A percentile compares a stretch with the other conserved stretches of the same genome.
These are phyloP conservation scores for Himalopsyche anomala DNA, from an alignment of 2,888 invertebrate genomes.

Conservation along the genomic window DNA sequence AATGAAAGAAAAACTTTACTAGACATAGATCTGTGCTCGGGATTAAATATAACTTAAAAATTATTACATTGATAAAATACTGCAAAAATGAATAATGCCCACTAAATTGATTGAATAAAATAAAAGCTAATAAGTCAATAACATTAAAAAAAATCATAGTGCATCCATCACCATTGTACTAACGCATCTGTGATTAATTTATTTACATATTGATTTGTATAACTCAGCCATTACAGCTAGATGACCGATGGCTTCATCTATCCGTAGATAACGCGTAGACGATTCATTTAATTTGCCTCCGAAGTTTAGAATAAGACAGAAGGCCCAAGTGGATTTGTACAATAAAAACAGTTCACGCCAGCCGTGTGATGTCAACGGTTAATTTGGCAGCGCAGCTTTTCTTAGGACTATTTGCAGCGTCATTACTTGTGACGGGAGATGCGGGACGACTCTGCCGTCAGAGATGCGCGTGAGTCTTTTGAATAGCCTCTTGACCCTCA, in stretches of 20 bases:
- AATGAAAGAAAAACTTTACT: too few species aligned
- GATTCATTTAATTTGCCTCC: too few species aligned
- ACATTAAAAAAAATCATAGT: not conserved
- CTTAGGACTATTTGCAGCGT: not conserved
- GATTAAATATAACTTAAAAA: too few species aligned
- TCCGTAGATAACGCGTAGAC: too few species aligned
- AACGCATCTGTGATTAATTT: not conserved
- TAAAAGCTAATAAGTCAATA: too few species aligned
- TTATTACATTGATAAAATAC: not conserved
- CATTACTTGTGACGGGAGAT: not conserved
- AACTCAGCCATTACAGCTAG: too few species aligned
- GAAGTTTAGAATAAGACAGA: not conserved
- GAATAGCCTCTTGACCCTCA: slow-evolving; percentile 80
- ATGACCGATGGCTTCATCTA: too few species aligned
- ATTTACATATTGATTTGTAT: too few species aligned
- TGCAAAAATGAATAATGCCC: slow-evolving; percentile 23
- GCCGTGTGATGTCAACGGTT: not conserved
- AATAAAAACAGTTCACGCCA: slow-evolving; percentile 4
- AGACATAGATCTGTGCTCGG: too few species aligned
- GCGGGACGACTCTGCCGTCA: not conserved
- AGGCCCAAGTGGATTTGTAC: not conserved
- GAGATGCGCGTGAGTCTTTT: slow-evolving; percentile 66
- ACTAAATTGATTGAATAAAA: not conserved
- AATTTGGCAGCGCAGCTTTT: not conserved
- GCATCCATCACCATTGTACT: not conserved